These are phyloP conservation scores for Cyclina sinensis DNA, from an alignment of 1,140 invertebrate species.

Conservation along the genomic window DNA sequence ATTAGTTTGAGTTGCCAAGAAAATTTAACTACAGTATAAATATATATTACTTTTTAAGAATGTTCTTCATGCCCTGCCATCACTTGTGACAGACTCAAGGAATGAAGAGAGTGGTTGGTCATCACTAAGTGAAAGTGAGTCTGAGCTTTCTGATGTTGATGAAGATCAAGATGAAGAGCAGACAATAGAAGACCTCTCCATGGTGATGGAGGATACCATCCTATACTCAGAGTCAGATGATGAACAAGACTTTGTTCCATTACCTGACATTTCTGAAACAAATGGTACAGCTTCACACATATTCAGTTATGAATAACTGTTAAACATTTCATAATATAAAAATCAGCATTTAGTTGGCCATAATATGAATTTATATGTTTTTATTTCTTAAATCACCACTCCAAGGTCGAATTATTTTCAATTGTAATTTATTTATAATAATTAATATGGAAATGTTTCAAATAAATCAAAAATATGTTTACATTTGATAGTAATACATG, in stretches of 20 bases:
- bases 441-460: too few relatives aligned
- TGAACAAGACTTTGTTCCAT: neutral
- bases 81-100: neutral
- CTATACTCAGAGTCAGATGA: conserved; percentile 23
- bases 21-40: too few relatives aligned
- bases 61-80: neutral
- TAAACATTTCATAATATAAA: too few relatives aligned
- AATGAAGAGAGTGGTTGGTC: neutral
- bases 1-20: too few relatives aligned
- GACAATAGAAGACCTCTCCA: neutral
- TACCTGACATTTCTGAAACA: neutral
- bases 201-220: conserved; percentile 21
- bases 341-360: too few relatives aligned
- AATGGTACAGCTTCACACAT: neutral
- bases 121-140: neutral
- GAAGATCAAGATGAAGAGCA: neutral
- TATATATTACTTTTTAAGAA: neutral
- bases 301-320: too few relatives aligned
- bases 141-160: neutral
- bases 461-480: too few relatives aligned
- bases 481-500: too few relatives aligned
- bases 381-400: too few relatives aligned
- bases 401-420: too few relatives aligned
- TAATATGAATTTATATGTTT: too few relatives aligned
- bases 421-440: too few relatives aligned